These are phyloP conservation scores for Riptortus pedestris DNA, from an alignment of 1,140 invertebrate species.

Conservation along the genomic window DNA sequence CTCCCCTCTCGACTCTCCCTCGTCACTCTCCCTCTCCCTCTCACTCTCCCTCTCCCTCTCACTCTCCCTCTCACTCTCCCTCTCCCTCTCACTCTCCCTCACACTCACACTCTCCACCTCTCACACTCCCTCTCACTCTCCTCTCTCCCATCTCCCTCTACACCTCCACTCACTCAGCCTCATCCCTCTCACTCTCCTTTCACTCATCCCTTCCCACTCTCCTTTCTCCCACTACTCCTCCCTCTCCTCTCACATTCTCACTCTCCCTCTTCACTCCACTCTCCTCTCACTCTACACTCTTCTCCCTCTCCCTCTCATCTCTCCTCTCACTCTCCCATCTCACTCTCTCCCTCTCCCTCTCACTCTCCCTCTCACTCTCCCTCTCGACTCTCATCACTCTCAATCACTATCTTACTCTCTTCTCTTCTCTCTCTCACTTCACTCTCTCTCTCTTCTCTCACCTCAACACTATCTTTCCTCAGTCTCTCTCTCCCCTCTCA, in stretches of 20 bases:
- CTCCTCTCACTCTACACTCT: not conserved
- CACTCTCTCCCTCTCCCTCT: not conserved
- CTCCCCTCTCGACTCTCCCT: not conserved
- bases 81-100: not conserved
- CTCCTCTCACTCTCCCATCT: not conserved
- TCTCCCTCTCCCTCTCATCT: not conserved
- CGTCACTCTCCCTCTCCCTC: conserved; percentile 4
- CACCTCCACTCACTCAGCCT: not conserved
- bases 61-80: not conserved
- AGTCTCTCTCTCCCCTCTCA: not conserved
- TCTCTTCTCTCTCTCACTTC: not conserved
- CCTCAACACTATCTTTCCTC: not conserved
- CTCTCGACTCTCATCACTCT: not conserved
- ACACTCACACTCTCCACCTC: not conserved
- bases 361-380: not conserved
- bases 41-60: not conserved
- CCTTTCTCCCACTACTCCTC: not conserved
- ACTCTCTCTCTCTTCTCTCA: not conserved
- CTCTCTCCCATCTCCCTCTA: not conserved
- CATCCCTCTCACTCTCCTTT: not conserved
- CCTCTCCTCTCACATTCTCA: not conserved
- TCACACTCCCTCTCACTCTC: not conserved
- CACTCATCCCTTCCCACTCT: too few species aligned
- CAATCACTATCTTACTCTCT: not conserved
- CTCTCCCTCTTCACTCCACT: too few species aligned